Percentiles rank a stretch among this genome's conserved stretches.
Conservation (phyloP, 2,113 vertebrate genomes). For the Synchiropus splendidus region DNA sequence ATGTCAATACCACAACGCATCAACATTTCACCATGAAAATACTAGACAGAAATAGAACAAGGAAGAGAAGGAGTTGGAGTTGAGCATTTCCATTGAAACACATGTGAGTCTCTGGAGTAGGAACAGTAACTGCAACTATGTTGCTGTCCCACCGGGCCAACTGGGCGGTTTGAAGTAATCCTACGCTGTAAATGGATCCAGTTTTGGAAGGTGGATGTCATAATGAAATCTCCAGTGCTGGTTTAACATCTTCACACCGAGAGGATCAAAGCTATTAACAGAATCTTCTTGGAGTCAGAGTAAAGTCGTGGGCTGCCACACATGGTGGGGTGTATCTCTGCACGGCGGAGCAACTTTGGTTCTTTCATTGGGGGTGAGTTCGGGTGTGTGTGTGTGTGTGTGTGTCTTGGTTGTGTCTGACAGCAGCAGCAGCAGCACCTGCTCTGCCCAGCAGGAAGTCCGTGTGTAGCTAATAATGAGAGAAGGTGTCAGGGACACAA, state of each 20-base stretch:
- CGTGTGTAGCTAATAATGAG: conserved; percentile 47
- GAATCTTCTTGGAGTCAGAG: too few relatives aligned
- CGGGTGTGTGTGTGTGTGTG: conserved; percentile 3
- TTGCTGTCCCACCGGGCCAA: conserved; percentile 8
- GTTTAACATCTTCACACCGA: too few relatives aligned
- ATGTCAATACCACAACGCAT: too few relatives aligned
- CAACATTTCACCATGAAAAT: background rate
- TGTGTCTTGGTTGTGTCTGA: conserved; percentile 13
- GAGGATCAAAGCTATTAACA: too few relatives aligned
- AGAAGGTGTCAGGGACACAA: conserved; percentile 35
- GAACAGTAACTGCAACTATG: conserved; percentile 4
- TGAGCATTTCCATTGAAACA: conserved; percentile 23
- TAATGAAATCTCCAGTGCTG: too few relatives aligned
- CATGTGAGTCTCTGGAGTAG: conserved; percentile 5
- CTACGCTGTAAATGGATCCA: background rate
- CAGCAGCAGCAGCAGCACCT: conserved; percentile 43
- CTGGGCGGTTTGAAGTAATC: conserved; percentile 22
- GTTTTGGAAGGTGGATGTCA: too few relatives aligned
- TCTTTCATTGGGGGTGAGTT: background rate
- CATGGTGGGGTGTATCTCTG: too few relatives aligned
- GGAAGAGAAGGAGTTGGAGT: conserved; percentile 12
- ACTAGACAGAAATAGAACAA: background rate
- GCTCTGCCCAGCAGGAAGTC: conserved; percentile 33
- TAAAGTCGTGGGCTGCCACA: too few relatives aligned
- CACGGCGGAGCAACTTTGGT: too few relatives aligned